Base-by-base conservation (phyloP, 2,113 vertebrate genomes). In the Barbus barbus region DNA sequence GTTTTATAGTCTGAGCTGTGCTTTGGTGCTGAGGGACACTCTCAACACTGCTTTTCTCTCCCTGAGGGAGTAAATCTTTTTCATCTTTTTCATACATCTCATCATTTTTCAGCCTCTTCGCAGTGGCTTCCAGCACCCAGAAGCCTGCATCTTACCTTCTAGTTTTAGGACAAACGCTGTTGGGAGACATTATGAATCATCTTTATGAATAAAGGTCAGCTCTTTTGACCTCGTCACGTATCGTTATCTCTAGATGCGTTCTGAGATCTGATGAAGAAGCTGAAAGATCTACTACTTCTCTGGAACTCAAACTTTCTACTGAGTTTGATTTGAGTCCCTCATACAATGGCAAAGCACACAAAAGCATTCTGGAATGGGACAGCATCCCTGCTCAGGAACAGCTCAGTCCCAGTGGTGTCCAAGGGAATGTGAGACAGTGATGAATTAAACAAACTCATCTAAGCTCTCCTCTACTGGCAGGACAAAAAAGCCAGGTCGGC, bases 21-120 rank as follows among this genome's bases (percentile, higher is more conserved):
- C 72, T 51, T 74, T 51, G 79, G 88, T 89, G 89, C 89, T 81
- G 74, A 87, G 92, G 91, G 90, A 90, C 85, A 82, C 84, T 87
- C 83, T 89, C 88, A 90, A 91, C 87, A 85, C 84, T 65, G 84
- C 78, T 82, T 87, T 84, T 83, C 38, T 76, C 79, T 81, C 90
- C 91, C 91, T 85, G 48, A 84, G 91, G 89, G 88, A 91, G 26
- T 75, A n/a, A 38, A 46, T 78, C 73, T 79, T 79, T 85, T 86
- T 74, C 72, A 78, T 46, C 22, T 16, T 78, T 44, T 79, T 63
- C 38, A 79, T 63, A 63, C 14, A 63, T 63, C 58, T 79, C 77
- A 79, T 79, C n/a, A 63, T 79, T 79, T 79, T 78, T 78, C 75
- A 60, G 81, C 46, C 41, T 44, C 41, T 44, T 44, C 12, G 41